Conservation (phyloP, 1,140 invertebrate species). For the Heliconius congener region DNA sequence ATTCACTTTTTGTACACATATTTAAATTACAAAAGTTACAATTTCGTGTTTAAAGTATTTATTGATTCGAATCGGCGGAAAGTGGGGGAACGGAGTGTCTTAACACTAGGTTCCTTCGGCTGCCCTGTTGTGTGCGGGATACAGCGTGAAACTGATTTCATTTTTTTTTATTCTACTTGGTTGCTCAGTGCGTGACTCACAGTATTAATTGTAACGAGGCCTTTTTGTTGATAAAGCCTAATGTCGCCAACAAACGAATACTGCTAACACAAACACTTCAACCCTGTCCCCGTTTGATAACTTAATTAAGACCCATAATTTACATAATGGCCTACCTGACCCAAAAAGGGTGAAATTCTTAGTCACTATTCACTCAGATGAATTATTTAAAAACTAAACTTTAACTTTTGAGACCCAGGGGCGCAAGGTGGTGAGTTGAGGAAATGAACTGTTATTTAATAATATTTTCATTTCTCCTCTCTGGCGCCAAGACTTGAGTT, state of each 20-base stretch:
- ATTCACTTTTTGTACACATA: conserved; percentile 9
- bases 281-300: conserved; percentile 56
- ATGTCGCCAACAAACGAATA: conserved; percentile 31
- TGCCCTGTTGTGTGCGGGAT: no score
- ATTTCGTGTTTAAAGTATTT: conserved; percentile 11
- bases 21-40: neutral
- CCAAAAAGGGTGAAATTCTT: neutral
- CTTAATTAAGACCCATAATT: conserved; percentile 22
- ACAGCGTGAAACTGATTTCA: no score
- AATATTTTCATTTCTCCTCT: no score
- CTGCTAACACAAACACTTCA: conserved; percentile 45
- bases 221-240: conserved; percentile 49
- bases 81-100: no score
- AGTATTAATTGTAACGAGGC: conserved; percentile 41
- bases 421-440: no score
- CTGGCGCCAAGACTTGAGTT: no score
- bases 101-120: no score
- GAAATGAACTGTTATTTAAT: no score
- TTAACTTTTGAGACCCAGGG: no score
- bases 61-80: no score
- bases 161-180: neutral
- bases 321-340: conserved; percentile 37
- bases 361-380: neutral
- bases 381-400: neutral
- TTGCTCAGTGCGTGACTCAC: conserved; percentile 47